phyloP scores from a whole-genome alignment of 1,140 invertebrate species.

The Diabrotica virgifera region DNA sequence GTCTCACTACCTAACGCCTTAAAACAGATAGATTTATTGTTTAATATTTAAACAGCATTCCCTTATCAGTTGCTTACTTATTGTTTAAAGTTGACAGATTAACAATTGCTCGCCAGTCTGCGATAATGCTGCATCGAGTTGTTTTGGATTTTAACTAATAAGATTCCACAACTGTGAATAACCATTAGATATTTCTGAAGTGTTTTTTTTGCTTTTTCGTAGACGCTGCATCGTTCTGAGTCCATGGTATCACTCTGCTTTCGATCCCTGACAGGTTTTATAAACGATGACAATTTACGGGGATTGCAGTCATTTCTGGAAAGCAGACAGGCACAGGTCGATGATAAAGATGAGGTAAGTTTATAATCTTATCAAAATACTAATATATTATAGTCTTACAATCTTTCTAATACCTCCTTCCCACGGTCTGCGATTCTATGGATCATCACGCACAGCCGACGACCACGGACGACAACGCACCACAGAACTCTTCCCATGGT shows the following conservation, averaged over 20 bases:
- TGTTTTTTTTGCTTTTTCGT: slow-evolving; percentile 27
- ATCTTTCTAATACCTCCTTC: too few species aligned
- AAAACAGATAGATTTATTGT: background rate
- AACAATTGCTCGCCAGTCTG: background rate
- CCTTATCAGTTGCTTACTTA: background rate
- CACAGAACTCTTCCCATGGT: too few species aligned
- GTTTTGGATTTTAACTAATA: background rate
- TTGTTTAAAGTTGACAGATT: background rate
- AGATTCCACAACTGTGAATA: too few species aligned
- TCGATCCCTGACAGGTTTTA: slow-evolving; percentile 73
- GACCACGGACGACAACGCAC: too few species aligned
- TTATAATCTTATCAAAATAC: too few species aligned
- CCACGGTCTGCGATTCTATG: too few species aligned
- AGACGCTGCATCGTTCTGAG: slow-evolving; percentile 66
- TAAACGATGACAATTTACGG: slow-evolving; percentile 74
- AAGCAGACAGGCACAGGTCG: slow-evolving; percentile 75
- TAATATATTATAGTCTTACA: too few species aligned
- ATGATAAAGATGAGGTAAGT: slow-evolving; percentile 87
- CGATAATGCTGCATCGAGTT: background rate
- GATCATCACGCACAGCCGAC: too few species aligned
- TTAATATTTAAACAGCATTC: background rate
- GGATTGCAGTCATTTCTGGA: slow-evolving; percentile 79
- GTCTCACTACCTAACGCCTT: background rate
- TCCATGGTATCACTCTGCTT: slow-evolving; percentile 84
- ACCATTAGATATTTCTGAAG: background rate